Evolutionary conservation across 1,140 invertebrate genomes (phyloP).

Genomic region (Procambarus clarkii): DNA sequence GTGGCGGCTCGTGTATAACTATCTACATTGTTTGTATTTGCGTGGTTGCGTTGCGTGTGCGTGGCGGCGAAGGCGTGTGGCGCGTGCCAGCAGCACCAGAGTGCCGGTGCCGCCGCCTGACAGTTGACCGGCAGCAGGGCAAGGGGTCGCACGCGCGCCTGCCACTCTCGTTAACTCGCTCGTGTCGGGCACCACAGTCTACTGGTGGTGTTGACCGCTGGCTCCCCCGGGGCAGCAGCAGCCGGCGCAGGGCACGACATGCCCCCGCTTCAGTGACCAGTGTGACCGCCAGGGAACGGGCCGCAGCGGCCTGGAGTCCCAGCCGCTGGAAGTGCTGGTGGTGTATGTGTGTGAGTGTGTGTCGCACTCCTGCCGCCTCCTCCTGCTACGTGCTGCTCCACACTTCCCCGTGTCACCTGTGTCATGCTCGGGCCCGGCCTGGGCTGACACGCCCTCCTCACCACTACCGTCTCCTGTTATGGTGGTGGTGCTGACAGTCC

Average conservation of each 20-base stretch:
- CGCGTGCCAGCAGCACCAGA: background rate
- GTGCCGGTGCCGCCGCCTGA: background rate
- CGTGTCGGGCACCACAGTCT: no score
- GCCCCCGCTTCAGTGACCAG: background rate
- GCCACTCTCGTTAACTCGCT: background rate
- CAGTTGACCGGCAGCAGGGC: background rate
- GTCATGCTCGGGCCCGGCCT: background rate
- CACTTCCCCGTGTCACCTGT: background rate
- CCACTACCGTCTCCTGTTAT: background rate
- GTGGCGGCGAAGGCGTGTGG: background rate
- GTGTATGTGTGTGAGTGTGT: constrained; percentile 24
- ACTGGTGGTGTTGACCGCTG: background rate
- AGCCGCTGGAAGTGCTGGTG: constrained; percentile 26
- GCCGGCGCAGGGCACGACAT: background rate
- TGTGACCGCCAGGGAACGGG: background rate
- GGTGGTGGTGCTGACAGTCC: background rate
- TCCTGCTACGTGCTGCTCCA: background rate
- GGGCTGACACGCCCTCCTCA: background rate
- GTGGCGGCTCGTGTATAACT: no score
- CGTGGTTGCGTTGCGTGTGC: background rate
- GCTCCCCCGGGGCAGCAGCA: background rate
- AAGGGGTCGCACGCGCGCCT: background rate
- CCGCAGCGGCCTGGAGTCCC: background rate
- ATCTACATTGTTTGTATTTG: background rate
- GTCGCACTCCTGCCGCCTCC: background rate